Evolutionary conservation across 2,888 invertebrate species (phyloP).

Genomic region (Crioceris asparagi): DNA sequence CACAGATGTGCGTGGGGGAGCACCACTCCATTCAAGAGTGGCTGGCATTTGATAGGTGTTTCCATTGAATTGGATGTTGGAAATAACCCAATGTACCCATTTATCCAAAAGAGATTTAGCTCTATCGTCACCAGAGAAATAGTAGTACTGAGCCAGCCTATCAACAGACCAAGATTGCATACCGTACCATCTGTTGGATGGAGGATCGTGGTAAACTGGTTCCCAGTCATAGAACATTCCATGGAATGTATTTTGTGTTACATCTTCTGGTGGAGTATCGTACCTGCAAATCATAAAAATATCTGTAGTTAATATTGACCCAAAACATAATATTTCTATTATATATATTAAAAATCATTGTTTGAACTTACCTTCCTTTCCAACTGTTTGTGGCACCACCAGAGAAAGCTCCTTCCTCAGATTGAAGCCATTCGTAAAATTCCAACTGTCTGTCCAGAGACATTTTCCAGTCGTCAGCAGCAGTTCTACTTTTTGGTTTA

Average conservation of each 20-base stretch:
- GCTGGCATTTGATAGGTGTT: too few relatives aligned
- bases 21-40: too few relatives aligned
- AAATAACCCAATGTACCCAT: too few relatives aligned
- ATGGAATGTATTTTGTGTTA: slow-evolving; percentile 14
- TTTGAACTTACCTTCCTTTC: slow-evolving; percentile 22
- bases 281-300: slow-evolving; percentile 23
- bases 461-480: slow-evolving; percentile 19
- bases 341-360: too few relatives aligned
- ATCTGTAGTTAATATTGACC: too few relatives aligned
- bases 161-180: slow-evolving; percentile 25
- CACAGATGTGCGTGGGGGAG: slow-evolving; percentile 20
- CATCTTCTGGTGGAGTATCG: slow-evolving; percentile 18
- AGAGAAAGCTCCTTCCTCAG: slow-evolving; percentile 21
- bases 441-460: slow-evolving; percentile 23
- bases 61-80: too few relatives aligned
- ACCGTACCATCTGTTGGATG: slow-evolving; percentile 25
- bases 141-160: slow-evolving; percentile 23
- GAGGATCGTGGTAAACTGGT: slow-evolving; percentile 24
- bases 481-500: slow-evolving; percentile 21
- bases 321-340: too few relatives aligned
- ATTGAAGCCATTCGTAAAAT: slow-evolving; percentile 21
- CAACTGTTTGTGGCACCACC: slow-evolving; percentile 24
- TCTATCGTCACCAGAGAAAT: slow-evolving; percentile 18
- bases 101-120: slow-evolving; percentile 18
- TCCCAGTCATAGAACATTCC: too few relatives aligned